Percentiles rank a stretch among this genome's conserved stretches.
Conservation (phyloP, 2,888 invertebrate genomes). For the Temnothorax unifasciatus region DNA sequence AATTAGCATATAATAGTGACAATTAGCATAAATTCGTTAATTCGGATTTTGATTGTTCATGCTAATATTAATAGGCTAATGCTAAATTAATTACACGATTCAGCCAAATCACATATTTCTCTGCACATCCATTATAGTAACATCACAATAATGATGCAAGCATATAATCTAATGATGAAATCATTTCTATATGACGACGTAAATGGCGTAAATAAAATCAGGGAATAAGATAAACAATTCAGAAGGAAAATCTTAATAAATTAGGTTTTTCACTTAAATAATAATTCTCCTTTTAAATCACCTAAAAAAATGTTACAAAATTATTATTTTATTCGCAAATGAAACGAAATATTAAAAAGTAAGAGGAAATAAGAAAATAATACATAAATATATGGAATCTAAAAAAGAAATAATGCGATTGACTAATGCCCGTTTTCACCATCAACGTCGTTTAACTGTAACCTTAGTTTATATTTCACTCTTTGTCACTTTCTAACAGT, state of each 20-base stretch:
- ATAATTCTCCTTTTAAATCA: neutral
- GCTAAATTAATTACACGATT: constrained; percentile 12
- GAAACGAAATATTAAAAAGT: neutral
- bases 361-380: neutral
- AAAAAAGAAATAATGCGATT: neutral
- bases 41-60: constrained; percentile 32
- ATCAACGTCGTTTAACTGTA: too few relatives aligned
- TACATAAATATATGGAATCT: neutral
- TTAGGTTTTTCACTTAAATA: neutral
- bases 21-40: constrained; percentile 25
- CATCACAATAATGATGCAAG: neutral
- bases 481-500: too few relatives aligned
- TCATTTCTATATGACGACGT: neutral
- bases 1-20: constrained; percentile 14
- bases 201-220: neutral
- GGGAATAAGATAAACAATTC: neutral
- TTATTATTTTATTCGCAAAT: neutral
- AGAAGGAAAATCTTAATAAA: neutral
- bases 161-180: neutral
- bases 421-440: neutral
- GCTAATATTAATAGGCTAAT: constrained; percentile 20
- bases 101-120: neutral
- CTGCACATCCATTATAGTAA: neutral
- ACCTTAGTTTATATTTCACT: too few relatives aligned
- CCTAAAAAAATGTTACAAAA: neutral